A percentile compares a stretch with the other conserved stretches of the same genome.
Evolutionary conservation across 2,797 vertebrate species (phyloP).

Genomic region (Neomorphus geoffroyi): DNA sequence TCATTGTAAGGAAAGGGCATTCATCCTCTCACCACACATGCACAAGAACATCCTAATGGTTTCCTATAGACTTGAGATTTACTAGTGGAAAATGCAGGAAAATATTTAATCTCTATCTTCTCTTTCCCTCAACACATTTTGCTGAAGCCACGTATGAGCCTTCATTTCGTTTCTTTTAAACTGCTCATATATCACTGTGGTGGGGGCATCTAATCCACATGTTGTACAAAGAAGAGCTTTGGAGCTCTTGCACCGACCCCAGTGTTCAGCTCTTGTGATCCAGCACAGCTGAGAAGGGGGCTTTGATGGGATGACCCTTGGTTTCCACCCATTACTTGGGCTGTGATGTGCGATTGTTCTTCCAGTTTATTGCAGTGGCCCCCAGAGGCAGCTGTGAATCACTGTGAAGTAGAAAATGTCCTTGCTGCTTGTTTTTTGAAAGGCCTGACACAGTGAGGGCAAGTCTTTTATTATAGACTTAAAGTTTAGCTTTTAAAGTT

Average conservation of each 20-base stretch:
- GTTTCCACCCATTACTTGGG: not conserved
- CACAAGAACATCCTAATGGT: not conserved
- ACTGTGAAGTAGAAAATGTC: not conserved
- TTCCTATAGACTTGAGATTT: not conserved
- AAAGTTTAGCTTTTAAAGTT: not conserved
- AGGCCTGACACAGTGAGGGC: not conserved
- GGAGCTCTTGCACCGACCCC: not conserved
- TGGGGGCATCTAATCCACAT: not conserved
- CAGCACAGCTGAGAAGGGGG: not conserved
- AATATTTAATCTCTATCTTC: not conserved
- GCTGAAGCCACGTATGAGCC: not conserved
- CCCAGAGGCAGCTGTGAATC: not conserved
- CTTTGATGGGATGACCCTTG: not conserved
- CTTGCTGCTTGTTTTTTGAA: not conserved
- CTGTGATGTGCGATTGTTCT: not conserved
- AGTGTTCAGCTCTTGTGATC: not conserved
- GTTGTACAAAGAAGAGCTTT: not conserved
- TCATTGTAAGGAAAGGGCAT: not conserved
- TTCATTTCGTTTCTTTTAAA: not conserved
- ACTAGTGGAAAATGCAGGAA: not conserved
- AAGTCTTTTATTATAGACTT: not conserved
- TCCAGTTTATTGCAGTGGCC: not conserved
- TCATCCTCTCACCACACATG: not conserved
- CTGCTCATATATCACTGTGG: accelerated
- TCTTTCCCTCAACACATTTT: not conserved